A percentile compares a stretch with the other conserved stretches of the same genome.
Evolutionary conservation across 1,140 invertebrate genomes (phyloP).

Genomic region (Microplitis demolitor): DNA sequence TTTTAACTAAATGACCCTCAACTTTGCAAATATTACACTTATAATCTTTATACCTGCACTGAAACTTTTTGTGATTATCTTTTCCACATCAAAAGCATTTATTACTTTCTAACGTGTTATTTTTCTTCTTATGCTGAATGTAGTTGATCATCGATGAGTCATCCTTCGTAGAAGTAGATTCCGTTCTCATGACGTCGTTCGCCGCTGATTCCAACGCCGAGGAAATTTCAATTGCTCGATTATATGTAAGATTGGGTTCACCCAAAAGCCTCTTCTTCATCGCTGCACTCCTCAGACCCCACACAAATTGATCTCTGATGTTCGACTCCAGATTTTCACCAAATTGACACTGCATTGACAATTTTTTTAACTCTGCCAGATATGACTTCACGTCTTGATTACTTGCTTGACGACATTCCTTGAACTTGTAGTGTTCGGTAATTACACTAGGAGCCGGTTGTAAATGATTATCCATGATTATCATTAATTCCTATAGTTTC

Average conservation of each 20-base stretch:
- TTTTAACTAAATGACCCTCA: too few species aligned
- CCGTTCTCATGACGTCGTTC: constrained; percentile 10
- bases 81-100: too few species aligned
- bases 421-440: constrained; percentile 45
- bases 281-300: constrained; percentile 34
- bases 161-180: background rate
- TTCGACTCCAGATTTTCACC: constrained; percentile 32
- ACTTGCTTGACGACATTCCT: constrained; percentile 31
- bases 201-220: constrained; percentile 29
- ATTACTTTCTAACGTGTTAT: too few species aligned
- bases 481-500: constrained; percentile 34
- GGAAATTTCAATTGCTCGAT: constrained; percentile 38
- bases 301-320: constrained; percentile 44
- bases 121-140: too few species aligned
- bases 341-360: constrained; percentile 39
- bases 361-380: constrained; percentile 28
- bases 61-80: too few species aligned
- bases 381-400: constrained; percentile 18
- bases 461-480: constrained; percentile 39
- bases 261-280: constrained; percentile 33
- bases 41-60: too few species aligned
- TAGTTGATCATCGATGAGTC: too few species aligned
- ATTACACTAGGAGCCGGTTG: constrained; percentile 42
- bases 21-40: too few species aligned
- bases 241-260: constrained; percentile 35